Conservation (phyloP, 2,797 vertebrate species). For the Neomorphus geoffroyi region DNA sequence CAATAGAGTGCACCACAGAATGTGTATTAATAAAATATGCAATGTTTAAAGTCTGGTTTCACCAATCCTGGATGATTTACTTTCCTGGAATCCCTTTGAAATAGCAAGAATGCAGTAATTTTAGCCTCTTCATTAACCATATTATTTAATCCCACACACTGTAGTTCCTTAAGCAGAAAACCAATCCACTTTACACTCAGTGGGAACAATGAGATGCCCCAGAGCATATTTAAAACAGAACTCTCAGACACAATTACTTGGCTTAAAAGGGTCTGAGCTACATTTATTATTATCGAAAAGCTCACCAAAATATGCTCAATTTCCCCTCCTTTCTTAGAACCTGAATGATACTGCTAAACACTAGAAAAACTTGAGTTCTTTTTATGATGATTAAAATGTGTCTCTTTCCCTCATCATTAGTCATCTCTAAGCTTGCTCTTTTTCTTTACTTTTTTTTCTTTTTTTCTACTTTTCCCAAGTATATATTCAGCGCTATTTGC, state of each 20-base stretch:
- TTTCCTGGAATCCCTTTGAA: constrained; percentile 56
- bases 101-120: constrained; percentile 26
- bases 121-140: constrained; percentile 44
- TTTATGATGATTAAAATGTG: background rate
- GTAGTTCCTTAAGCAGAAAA: constrained; percentile 31
- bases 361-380: background rate
- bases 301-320: constrained; percentile 7
- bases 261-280: constrained; percentile 8
- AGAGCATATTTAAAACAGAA: constrained; percentile 46
- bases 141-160: constrained; percentile 48
- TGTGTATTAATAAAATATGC: constrained; percentile 51
- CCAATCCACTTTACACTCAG: constrained; percentile 42
- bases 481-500: background rate
- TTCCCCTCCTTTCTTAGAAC: background rate
- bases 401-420: background rate
- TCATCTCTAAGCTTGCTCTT: background rate
- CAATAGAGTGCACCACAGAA: background rate
- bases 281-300: constrained; percentile 32
- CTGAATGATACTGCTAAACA: background rate
- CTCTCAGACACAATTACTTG: constrained; percentile 42
- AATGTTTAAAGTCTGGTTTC: constrained; percentile 24
- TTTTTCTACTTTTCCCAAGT: background rate
- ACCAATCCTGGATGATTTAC: constrained; percentile 43
- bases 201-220: constrained; percentile 37
- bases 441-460: background rate